These are phyloP conservation scores for Paraplagusia blochii DNA, from an alignment of 2,113 vertebrate genomes.

Conservation along the genomic window DNA sequence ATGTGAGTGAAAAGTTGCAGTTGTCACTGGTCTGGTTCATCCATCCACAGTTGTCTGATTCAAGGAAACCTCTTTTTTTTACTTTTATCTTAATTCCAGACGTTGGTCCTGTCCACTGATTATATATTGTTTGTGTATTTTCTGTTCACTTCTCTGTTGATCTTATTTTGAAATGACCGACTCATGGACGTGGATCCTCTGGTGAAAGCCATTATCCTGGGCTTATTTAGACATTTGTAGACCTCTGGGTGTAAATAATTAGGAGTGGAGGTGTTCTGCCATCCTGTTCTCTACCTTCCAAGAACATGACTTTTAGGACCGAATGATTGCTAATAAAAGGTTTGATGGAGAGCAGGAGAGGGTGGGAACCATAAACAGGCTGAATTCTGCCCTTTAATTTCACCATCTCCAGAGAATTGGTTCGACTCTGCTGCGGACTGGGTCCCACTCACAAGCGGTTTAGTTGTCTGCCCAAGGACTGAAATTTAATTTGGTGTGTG, in stretches of 20 bases:
- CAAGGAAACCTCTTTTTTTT: too few species aligned
- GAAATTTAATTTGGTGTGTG: conserved; percentile 76
- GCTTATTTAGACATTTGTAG: conserved; percentile 47
- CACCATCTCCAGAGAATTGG: conserved; percentile 75
- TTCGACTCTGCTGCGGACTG: conserved; percentile 71
- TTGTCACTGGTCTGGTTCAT: too few species aligned
- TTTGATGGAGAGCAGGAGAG: conserved; percentile 78
- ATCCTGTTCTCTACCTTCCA: conserved; percentile 48
- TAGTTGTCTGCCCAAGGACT: conserved; percentile 75
- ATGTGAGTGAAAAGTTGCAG: too few species aligned
- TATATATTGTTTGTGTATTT: too few species aligned
- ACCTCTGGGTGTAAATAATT: conserved; percentile 66
- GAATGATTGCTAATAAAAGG: conserved; percentile 82
- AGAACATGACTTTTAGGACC: conserved; percentile 72
- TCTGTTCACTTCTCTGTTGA: too few species aligned
- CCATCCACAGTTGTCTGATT: too few species aligned
- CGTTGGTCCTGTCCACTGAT: too few species aligned
- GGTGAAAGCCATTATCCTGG: conserved; percentile 12
- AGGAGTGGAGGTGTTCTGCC: conserved; percentile 52
- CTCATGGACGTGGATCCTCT: too few species aligned
- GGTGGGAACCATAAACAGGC: conserved; percentile 76
- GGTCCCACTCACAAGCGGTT: conserved; percentile 73
- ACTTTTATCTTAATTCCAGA: too few species aligned
- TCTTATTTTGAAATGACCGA: too few species aligned
- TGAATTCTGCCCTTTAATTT: conserved; percentile 81